These are phyloP conservation scores for Zaprionus camerounensis DNA, from an alignment of 1,140 invertebrate species.

Conservation along the genomic window DNA sequence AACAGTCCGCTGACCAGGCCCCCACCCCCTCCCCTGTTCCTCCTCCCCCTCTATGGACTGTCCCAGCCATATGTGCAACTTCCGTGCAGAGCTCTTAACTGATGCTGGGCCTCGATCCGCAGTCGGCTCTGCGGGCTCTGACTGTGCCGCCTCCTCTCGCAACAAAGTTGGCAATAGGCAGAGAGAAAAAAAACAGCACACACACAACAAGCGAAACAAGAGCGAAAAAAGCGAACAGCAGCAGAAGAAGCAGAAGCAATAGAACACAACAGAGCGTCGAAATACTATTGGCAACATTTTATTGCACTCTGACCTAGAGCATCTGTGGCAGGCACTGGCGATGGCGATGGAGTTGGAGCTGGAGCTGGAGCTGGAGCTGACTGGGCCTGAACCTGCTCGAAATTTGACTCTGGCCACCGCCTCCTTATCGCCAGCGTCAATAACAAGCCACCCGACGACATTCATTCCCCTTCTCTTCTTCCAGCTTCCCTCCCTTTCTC, in stretches of 20 bases:
- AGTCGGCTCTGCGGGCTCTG: conserved; percentile 36
- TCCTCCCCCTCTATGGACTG: neutral
- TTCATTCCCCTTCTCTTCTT: conserved; percentile 3
- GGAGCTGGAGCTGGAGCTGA: conserved; percentile 19
- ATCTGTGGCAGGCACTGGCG: conserved; percentile 40
- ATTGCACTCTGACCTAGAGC: conserved; percentile 78
- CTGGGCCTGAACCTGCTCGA: conserved; percentile 57
- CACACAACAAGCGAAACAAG: conserved; percentile 13
- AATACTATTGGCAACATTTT: conserved; percentile 83
- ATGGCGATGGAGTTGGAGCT: neutral
- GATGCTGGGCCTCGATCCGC: conserved; percentile 56
- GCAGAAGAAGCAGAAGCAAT: conserved; percentile 51
- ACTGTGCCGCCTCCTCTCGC: conserved; percentile 16
- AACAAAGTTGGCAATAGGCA: conserved; percentile 80
- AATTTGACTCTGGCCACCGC: conserved; percentile 63
- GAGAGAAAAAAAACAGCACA: conserved; percentile 12
- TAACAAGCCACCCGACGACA: conserved; percentile 64
- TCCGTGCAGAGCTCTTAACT: conserved; percentile 74
- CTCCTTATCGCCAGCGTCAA: conserved; percentile 77
- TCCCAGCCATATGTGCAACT: conserved; percentile 75
- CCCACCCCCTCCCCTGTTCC: neutral
- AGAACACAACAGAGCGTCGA: conserved; percentile 61
- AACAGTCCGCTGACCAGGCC: conserved; percentile 31
- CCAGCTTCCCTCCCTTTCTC: neutral
- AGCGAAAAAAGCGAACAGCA: conserved; percentile 6